Base-by-base conservation (phyloP, 2,113 vertebrate species). In the mouse (Mus musculus) region DNA sequence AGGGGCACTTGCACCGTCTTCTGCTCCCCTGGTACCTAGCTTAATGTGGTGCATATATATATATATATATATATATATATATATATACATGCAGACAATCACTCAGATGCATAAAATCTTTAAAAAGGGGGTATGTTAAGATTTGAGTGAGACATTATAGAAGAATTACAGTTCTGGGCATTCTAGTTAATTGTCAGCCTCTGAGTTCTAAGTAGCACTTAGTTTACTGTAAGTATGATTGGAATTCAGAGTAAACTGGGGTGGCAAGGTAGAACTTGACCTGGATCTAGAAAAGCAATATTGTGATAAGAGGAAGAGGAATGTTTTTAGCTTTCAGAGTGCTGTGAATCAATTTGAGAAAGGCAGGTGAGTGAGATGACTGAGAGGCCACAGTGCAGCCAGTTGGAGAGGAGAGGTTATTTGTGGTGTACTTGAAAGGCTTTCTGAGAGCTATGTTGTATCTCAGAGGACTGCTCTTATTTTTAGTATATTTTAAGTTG, bases 391-490 rank as follows among this genome's bases (percentile, higher is more conserved):
- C 20, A 78, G 39, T 61, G 42, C 30, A 56, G 67, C 59, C 86
- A 19, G 88, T 19, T 24, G 36, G 76, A 88, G 30, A 96, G 76
- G 46, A 69, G 36, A 7, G 30, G 24, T 89, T 30, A 11, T 88
- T 92, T 65, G n/a, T 77, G 17, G 63, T 81, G 0, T 17, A 42
- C 61, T 84, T 71, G 88, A 94, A 56, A 73, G 75, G 56, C 26
- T 65, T 82, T 75, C 14, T 59, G 46, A 59, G 73, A 84, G 9
- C 87, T 20, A 30, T 46, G 17, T 71, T 93, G 56, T 20, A 6
- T 95, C 71, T 88, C 82, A 67, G 72, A 69, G 59, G 49, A 93
- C 87, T 56, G 39, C 24, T 92, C 95, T 98, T 95, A 81, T 89
- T 91, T 88, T 94, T 91, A 93, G 82, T 72, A 61, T 54, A 72